Base-by-base conservation (phyloP, 2,113 vertebrate genomes). In the Nerophis ophidion region DNA sequence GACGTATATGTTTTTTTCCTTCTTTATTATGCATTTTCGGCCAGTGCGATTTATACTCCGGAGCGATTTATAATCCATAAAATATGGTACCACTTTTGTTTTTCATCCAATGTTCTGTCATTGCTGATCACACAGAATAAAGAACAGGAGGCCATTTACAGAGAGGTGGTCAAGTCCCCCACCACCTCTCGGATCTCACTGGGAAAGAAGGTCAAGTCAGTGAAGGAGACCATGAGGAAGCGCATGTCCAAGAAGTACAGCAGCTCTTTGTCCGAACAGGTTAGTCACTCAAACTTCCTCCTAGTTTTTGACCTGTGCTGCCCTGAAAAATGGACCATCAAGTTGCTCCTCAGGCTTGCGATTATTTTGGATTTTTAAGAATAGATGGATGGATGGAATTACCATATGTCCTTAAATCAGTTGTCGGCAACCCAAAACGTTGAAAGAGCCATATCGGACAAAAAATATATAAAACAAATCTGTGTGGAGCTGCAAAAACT, bases 181-280 rank as follows among this genome's bases (percentile, higher is more conserved):
- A 91, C 92, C 14, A 93, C 93, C 1, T 95, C 96, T 26, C 92
- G 97, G 56, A 98, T 97, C 81, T 98, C 96, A 46, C 90, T 99
- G 62, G 95, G 97, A 57, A 98, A 96, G 89, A 99, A 98, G 83
- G 97, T 99, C 81, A 98, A 96, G 76, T 98, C 96, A 0, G 97
- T 99, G 52, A 99, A 98, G 81, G 96, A 99, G 87, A 99, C 96
- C 0, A 98, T 99, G 95, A 95, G 93, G 89, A 98, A 97, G 74
- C 93, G 95, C 72, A 99, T 99, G 91, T 98, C 96, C 51, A 98
- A 98, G 86, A 99, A 98, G 75, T 98, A 98, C n/a, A 95, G 92
- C 84, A 95, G 90, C 74, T 93, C 94, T 46, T 73, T 94, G 11
- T 92, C 95, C 54, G 95, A 96, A 65, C 95, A 99, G 95, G 97